A percentile compares a stretch with the other conserved stretches of the same genome.
Evolutionary conservation across 1,140 invertebrate genomes (phyloP).

Genomic region (Rhagoletis pomonella): DNA sequence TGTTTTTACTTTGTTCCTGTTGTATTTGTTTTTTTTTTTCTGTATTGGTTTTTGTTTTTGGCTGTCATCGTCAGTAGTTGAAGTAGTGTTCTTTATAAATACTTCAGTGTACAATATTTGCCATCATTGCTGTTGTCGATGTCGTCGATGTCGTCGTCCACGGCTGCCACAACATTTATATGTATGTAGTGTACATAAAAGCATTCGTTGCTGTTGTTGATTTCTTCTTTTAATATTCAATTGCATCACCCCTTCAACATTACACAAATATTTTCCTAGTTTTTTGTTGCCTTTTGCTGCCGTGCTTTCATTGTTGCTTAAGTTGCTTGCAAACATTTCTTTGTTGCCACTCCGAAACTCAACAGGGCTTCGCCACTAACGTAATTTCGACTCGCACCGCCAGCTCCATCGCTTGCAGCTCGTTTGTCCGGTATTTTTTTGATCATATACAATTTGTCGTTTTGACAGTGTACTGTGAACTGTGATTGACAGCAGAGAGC

Average conservation of each 20-base stretch:
- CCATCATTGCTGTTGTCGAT: neutral
- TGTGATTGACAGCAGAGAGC: neutral
- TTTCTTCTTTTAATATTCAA: too few relatives aligned
- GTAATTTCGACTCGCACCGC: neutral
- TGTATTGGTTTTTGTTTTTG: too few relatives aligned
- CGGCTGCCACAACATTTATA: too few relatives aligned
- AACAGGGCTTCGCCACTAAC: neutral
- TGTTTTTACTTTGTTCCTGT: too few relatives aligned
- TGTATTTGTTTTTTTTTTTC: too few relatives aligned
- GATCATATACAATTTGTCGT: neutral
- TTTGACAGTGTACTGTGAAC: neutral
- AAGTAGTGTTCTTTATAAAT: too few relatives aligned
- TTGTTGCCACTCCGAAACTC: neutral
- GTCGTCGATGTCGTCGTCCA: neutral
- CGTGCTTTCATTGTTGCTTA: neutral
- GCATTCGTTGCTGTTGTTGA: too few relatives aligned
- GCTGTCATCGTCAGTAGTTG: too few relatives aligned
- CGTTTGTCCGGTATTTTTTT: neutral
- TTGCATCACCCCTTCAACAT: neutral
- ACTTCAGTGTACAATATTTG: neutral
- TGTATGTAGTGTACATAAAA: too few relatives aligned
- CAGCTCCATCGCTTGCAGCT: neutral
- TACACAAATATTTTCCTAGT: neutral
- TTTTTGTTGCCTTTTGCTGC: neutral
- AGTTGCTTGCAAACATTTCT: neutral